Evolutionary conservation across 2,797 vertebrate genomes (phyloP).

Genomic region (Glossophaga mutica): DNA sequence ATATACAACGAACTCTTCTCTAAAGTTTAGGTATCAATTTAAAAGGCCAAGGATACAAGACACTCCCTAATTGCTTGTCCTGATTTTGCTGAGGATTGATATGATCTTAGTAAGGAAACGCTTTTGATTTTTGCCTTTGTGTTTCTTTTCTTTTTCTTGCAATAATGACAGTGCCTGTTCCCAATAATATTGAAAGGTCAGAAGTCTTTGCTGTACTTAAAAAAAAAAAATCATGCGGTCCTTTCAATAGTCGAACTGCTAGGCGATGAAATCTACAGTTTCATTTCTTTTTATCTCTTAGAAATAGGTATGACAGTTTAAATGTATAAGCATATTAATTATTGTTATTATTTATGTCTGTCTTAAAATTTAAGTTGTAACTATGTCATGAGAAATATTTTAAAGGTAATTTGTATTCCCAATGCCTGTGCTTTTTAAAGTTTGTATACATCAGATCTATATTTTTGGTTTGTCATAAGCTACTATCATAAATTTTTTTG

Average conservation of each 20-base stretch:
- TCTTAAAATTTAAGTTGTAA: slow-evolving; percentile 62
- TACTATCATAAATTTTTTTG: slow-evolving; percentile 75
- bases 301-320: slow-evolving; percentile 42
- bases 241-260: slow-evolving; percentile 52
- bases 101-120: neutral
- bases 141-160: neutral
- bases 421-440: slow-evolving; percentile 80
- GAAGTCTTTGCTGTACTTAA: slow-evolving; percentile 45
- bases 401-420: slow-evolving; percentile 62
- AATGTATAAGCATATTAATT: slow-evolving; percentile 48
- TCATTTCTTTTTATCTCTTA: slow-evolving; percentile 60
- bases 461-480: slow-evolving; percentile 81
- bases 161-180: slow-evolving; percentile 19
- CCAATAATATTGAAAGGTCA: slow-evolving; percentile 14
- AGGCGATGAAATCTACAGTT: neutral
- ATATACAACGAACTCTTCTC: neutral
- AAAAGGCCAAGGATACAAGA: neutral
- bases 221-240: slow-evolving; percentile 22
- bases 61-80: slow-evolving; percentile 12
- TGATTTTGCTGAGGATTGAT: neutral
- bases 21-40: neutral
- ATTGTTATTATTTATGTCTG: slow-evolving; percentile 49
- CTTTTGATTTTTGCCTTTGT: slow-evolving; percentile 33
- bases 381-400: slow-evolving; percentile 61
- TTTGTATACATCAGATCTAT: slow-evolving; percentile 79